Conservation (phyloP, 2,797 vertebrate species). For the Nannoperca australis region DNA sequence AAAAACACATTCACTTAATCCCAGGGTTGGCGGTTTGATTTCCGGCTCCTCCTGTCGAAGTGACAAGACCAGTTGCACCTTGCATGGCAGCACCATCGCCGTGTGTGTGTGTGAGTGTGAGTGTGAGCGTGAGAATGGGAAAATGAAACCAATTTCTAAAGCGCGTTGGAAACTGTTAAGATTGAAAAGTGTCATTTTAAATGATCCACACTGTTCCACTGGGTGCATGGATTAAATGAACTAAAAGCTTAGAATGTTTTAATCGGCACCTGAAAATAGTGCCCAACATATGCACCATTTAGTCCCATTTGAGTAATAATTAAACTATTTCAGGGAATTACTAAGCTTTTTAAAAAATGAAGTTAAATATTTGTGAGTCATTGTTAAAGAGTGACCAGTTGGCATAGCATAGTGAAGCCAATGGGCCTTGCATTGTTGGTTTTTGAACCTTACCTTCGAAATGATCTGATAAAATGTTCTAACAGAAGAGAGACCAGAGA, state of each 20-base stretch:
- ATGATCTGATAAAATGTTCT: background rate
- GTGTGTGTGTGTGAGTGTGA: too few relatives aligned
- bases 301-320: background rate
- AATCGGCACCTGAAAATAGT: background rate
- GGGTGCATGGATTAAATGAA: too few relatives aligned
- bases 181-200: too few relatives aligned
- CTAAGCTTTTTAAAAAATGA: background rate
- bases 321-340: background rate
- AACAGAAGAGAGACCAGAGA: background rate
- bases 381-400: background rate
- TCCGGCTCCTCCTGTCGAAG: too few relatives aligned
- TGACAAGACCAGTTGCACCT: too few relatives aligned
- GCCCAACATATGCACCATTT: background rate
- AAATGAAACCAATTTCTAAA: too few relatives aligned
- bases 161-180: too few relatives aligned
- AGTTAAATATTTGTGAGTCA: background rate
- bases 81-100: too few relatives aligned
- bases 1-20: background rate
- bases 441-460: slow-evolving; percentile 22
- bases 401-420: background rate
- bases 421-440: background rate
- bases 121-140: too few relatives aligned
- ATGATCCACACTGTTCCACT: too few relatives aligned
- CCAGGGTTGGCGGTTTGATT: too few relatives aligned
- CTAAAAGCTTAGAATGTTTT: background rate